These are phyloP conservation scores for Chydorus sphaericus DNA, from an alignment of 2,888 invertebrate species.

Conservation along the genomic window DNA sequence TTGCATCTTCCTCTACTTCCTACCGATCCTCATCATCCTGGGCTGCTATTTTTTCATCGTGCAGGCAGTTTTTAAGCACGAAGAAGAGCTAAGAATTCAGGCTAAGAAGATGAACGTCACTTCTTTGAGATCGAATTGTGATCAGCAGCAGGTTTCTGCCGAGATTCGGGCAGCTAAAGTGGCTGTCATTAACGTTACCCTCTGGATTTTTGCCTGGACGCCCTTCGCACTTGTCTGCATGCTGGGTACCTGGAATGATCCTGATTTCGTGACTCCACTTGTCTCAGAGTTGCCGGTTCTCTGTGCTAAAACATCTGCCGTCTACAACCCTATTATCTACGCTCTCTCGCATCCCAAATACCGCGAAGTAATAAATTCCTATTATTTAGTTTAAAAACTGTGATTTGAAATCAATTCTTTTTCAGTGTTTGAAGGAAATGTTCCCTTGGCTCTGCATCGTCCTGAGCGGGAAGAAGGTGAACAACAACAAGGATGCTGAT, in stretches of 20 bases:
- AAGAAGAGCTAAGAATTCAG: slow-evolving; percentile 23
- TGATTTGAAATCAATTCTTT: background rate
- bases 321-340: slow-evolving; percentile 24
- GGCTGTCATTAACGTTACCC: background rate
- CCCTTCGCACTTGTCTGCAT: slow-evolving; percentile 24
- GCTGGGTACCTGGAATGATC: slow-evolving; percentile 21
- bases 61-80: slow-evolving; percentile 22
- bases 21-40: slow-evolving; percentile 39
- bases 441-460: slow-evolving; percentile 13
- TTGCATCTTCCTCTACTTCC: slow-evolving; percentile 34
- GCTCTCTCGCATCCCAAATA: slow-evolving; percentile 20
- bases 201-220: slow-evolving; percentile 28
- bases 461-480: background rate
- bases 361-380: slow-evolving; percentile 12
- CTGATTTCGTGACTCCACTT: slow-evolving; percentile 20
- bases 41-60: slow-evolving; percentile 47
- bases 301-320: slow-evolving; percentile 30
- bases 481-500: background rate
- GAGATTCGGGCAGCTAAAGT: slow-evolving; percentile 14
- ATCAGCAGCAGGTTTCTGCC: slow-evolving; percentile 16
- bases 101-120: slow-evolving; percentile 26
- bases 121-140: slow-evolving; percentile 19
- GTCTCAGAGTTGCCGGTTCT: slow-evolving; percentile 24
- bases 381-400: background rate
- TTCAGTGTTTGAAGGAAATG: slow-evolving; percentile 13